Evolutionary conservation across 1,140 invertebrate genomes (phyloP).

Genomic region (Limonius californicus): DNA sequence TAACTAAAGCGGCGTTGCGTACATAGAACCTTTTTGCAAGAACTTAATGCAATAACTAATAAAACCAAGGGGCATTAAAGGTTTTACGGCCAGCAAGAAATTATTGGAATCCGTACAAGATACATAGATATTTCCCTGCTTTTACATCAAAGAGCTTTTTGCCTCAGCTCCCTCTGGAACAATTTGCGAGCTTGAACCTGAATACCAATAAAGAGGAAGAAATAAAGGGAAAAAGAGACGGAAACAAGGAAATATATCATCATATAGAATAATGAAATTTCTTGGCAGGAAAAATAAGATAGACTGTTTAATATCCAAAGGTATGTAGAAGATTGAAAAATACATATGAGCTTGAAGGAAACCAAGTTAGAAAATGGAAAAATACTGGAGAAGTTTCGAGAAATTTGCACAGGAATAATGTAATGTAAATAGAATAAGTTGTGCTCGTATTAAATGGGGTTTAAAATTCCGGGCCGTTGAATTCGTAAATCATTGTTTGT

Average conservation of each 20-base stretch:
- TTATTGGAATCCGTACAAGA: not conserved
- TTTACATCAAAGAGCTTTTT: slow-evolving; percentile 15
- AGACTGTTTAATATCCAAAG: slow-evolving; percentile 44
- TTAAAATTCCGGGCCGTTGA: slow-evolving; percentile 25
- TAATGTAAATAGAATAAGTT: slow-evolving; percentile 38
- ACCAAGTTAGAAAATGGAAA: slow-evolving; percentile 37
- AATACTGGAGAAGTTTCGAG: slow-evolving; percentile 33
- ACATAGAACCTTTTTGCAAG: no score
- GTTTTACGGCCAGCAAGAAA: slow-evolving; percentile 1
- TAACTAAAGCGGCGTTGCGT: no score
- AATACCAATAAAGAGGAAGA: slow-evolving; percentile 22
- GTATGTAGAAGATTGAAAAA: slow-evolving; percentile 43
- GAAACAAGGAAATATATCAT: slow-evolving; percentile 38
- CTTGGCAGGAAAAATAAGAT: slow-evolving; percentile 38
- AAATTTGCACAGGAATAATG: slow-evolving; percentile 30
- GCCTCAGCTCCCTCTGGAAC: slow-evolving; percentile 16
- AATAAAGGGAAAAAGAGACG: slow-evolving; percentile 21
- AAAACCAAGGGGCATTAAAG: not conserved
- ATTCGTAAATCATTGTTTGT: slow-evolving; percentile 31
- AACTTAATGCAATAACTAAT: not conserved
- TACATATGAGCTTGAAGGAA: slow-evolving; percentile 33
- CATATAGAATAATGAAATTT: slow-evolving; percentile 44
- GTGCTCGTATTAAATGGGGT: slow-evolving; percentile 22
- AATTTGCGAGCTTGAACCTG: slow-evolving; percentile 18
- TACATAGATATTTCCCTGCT: slow-evolving; percentile 5